Evolutionary conservation across 2,888 invertebrate genomes (phyloP), one percentile per base, ranked within the genome.

Genomic region (Merodon equestris): DNA sequence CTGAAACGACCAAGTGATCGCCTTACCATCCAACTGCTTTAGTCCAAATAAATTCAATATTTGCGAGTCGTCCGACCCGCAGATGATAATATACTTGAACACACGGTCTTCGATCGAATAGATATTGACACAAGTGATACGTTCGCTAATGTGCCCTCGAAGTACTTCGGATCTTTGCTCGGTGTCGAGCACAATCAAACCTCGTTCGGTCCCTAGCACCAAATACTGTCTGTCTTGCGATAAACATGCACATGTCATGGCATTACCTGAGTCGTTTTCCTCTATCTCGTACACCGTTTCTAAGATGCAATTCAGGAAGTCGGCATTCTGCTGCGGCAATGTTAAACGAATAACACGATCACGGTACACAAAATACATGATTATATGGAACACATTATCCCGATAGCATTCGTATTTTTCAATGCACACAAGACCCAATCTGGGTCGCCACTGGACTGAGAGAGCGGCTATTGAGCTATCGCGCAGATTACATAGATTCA

Each of bases 171-270:
- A 66, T 1, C 83, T 83, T 1, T 73, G 79, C 1, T 72, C 67
- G 0, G 85, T 75, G 66, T 88, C 86, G 34, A 86, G 86, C 0
- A 89, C 85, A 10, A 86, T 83, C 0, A 89, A 74, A 4, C 89
- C 89, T 18, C 83, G 83, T n/a, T 83, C 83, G 12, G 89, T 88
- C 14, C 89, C 89, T 61, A 89, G 81, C 14, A 88, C 84, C 9
- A 89, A 74, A 73, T 86, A 88, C 47, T 83, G 81, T 0, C 83
- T 84, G 54, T 87, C 86, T 1, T 81, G 82, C 1, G 88, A 85
- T 5, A 86, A 67, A 61, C 84, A 84, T 10, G 86, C 87, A 61
- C 89, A 89, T 5, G 84, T 86, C 5, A 87, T 84, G 3, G 53
- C 64, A 19, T 76, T 81, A 0, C 56, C 50, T 0, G 53, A 36